A percentile compares a stretch with the other conserved stretches of the same genome.
phyloP scores from a whole-genome alignment of 92 coral and sea anemone species.

The Umimayanthus kanabou region DNA sequence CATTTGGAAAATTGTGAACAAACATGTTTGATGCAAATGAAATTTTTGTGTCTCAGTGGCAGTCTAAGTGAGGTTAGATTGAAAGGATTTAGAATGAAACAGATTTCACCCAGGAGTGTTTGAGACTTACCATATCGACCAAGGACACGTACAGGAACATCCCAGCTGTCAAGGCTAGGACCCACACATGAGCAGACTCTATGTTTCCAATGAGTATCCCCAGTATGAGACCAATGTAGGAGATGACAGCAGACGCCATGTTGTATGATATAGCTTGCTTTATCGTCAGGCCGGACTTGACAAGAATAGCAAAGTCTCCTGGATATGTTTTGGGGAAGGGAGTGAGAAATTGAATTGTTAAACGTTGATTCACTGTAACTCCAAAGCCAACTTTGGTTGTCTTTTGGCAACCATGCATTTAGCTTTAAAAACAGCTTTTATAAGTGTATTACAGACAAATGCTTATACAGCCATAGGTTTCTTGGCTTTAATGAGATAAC shows the following conservation, averaged over 20 bases:
- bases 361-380: too few relatives aligned
- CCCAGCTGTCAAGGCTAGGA: slow-evolving; percentile 90
- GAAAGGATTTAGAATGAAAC: not conserved
- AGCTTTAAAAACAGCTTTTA: too few relatives aligned
- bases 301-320: slow-evolving; percentile 96
- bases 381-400: too few relatives aligned
- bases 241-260: slow-evolving; percentile 82
- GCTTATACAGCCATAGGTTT: too few relatives aligned
- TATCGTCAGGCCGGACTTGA: slow-evolving; percentile 91
- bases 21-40: not conserved
- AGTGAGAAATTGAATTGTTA: too few relatives aligned
- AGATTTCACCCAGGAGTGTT: too few relatives aligned
- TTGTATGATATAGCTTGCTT: slow-evolving; percentile 91
- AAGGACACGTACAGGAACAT: slow-evolving; percentile 91
- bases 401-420: too few relatives aligned
- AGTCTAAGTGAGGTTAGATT: too few relatives aligned
- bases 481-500: too few relatives aligned
- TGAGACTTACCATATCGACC: slow-evolving; percentile 86
- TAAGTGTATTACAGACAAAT: too few relatives aligned
- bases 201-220: slow-evolving; percentile 87
- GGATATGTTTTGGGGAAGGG: not conserved
- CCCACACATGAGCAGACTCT: slow-evolving; percentile 88
- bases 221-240: slow-evolving; percentile 83
- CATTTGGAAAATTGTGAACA: too few relatives aligned
- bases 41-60: not conserved